phyloP scores from a whole-genome alignment of 2,797 vertebrate genomes.

The Sandelia bainsii region DNA sequence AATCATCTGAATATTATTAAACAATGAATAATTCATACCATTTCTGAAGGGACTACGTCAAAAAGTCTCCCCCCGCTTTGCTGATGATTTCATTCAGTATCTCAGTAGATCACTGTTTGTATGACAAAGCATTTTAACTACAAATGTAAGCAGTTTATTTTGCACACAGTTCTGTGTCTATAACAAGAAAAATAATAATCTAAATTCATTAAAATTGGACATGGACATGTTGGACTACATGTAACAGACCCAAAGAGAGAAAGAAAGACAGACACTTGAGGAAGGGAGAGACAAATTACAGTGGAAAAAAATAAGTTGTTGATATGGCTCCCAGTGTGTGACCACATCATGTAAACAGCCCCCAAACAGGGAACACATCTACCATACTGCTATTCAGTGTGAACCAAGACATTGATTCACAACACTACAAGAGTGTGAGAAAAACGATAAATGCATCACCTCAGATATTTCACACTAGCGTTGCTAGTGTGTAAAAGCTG shows the following conservation, averaged over 20 bases:
- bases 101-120: constrained; percentile 72
- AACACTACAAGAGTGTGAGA: constrained; percentile 82
- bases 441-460: constrained; percentile 85
- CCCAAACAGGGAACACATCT: constrained; percentile 77
- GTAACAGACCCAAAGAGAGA: constrained; percentile 19
- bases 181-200: constrained; percentile 24
- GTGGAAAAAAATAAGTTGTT: constrained; percentile 49
- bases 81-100: constrained; percentile 79
- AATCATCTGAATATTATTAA: constrained; percentile 82
- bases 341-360: constrained; percentile 80
- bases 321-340: constrained; percentile 70
- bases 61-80: constrained; percentile 74
- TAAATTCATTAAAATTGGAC: constrained; percentile 46
- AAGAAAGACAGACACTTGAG: background rate
- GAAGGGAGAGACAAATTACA: constrained; percentile 13
- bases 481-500: constrained; percentile 82
- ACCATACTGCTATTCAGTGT: constrained; percentile 78
- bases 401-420: constrained; percentile 84
- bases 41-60: constrained; percentile 78
- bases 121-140: constrained; percentile 81
- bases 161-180: constrained; percentile 29
- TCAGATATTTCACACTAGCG: constrained; percentile 84
- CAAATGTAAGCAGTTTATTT: constrained; percentile 81
- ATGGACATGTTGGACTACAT: constrained; percentile 28
- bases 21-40: constrained; percentile 80